Conservation (phyloP, 2,888 invertebrate genomes). For the Halictus quadricinctus region DNA sequence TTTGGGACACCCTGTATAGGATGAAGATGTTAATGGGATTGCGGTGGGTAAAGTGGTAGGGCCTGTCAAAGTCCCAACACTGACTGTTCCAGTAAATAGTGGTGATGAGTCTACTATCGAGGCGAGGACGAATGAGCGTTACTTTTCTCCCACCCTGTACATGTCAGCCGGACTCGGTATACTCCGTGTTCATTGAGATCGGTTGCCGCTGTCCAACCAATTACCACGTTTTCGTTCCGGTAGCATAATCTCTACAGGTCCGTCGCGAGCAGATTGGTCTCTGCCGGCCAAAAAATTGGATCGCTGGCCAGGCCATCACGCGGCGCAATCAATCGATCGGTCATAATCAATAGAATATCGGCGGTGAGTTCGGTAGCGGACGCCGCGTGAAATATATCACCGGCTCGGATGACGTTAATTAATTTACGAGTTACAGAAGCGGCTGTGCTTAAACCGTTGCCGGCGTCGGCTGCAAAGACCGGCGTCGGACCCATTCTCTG, state of each 20-base stretch:
- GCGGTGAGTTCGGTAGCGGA: constrained; percentile 3
- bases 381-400: constrained; percentile 36
- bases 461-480: constrained; percentile 57
- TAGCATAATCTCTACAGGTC: background rate
- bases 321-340: constrained; percentile 21
- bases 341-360: constrained; percentile 26
- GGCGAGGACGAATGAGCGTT: too few relatives aligned
- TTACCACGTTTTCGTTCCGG: background rate
- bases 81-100: too few relatives aligned
- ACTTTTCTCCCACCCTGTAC: too few relatives aligned
- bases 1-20: too few relatives aligned
- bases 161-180: too few relatives aligned
- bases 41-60: too few relatives aligned
- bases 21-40: too few relatives aligned
- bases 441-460: constrained; percentile 48
- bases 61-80: too few relatives aligned
- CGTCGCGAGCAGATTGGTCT: background rate
- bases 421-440: constrained; percentile 52
- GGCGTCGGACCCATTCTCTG: constrained; percentile 57
- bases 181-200: too few relatives aligned
- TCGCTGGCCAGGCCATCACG: background rate
- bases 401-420: constrained; percentile 51
- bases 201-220: too few relatives aligned
- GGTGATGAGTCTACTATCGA: too few relatives aligned
- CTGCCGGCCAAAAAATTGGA: background rate